A percentile compares a stretch with the other conserved stretches of the same genome.
phyloP scores from a whole-genome alignment of 2,113 vertebrate genomes.

The Phaetusa simplex region DNA sequence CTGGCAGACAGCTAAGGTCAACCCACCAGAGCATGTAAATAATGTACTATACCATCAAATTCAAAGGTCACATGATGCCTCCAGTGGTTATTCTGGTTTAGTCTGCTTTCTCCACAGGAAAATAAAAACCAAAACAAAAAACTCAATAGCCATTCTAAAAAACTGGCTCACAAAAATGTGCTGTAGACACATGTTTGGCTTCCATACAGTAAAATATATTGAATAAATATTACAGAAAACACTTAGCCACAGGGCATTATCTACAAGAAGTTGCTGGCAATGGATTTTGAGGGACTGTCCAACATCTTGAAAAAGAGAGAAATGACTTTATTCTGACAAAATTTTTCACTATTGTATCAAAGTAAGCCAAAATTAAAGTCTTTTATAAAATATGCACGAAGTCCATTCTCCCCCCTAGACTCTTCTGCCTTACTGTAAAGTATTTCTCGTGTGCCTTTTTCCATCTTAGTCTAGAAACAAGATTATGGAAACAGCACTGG shows the following conservation, averaged over 20 bases:
- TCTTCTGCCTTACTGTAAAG: background rate
- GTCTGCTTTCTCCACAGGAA: background rate
- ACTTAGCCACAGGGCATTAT: background rate
- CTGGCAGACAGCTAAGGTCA: background rate
- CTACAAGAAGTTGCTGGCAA: background rate
- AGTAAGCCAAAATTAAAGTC: background rate
- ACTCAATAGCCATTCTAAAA: background rate
- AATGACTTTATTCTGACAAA: background rate
- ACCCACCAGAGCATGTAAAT: background rate
- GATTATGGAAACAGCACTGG: background rate
- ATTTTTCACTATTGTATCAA: background rate
- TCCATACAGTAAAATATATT: background rate
- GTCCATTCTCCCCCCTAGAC: background rate
- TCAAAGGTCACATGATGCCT: background rate
- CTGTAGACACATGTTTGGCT: background rate
- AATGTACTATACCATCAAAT: background rate
- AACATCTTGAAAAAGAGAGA: background rate
- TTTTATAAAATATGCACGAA: background rate
- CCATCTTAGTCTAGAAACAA: background rate
- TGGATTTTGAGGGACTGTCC: background rate
- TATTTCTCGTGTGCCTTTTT: background rate
- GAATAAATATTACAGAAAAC: background rate
- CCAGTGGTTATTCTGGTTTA: background rate
- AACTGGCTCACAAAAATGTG: background rate
- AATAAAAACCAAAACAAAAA: background rate